Percentiles rank a stretch among this genome's conserved stretches.
Evolutionary conservation across 2,113 vertebrate genomes (phyloP).

Genomic region (Pseudolaguvia tuberculata): DNA sequence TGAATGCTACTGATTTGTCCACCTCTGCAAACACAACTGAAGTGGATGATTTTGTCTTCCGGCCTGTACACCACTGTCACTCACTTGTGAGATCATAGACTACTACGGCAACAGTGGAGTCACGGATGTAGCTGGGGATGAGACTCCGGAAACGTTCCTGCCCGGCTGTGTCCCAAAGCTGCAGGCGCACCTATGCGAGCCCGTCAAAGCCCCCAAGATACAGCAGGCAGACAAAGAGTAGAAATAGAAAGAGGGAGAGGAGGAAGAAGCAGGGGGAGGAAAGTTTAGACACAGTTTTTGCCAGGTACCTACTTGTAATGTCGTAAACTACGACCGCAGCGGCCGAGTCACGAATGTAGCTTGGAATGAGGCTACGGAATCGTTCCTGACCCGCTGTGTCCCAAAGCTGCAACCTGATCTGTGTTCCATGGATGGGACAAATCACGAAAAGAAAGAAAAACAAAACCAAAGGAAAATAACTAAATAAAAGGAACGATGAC

Average conservation of each 20-base stretch:
- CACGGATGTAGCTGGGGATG: constrained; percentile 93
- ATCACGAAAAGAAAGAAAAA: constrained; percentile 62
- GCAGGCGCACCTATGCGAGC: constrained; percentile 85
- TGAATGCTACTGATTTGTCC: background rate
- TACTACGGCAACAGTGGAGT: constrained; percentile 90
- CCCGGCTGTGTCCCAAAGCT: constrained; percentile 90
- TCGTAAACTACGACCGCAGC: constrained; percentile 98
- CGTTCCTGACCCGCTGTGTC: constrained; percentile 98
- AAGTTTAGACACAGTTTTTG: constrained; percentile 37
- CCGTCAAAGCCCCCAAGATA: constrained; percentile 71
- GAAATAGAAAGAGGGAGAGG: constrained; percentile 35
- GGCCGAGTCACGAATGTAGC: constrained; percentile 98
- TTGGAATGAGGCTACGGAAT: constrained; percentile 98
- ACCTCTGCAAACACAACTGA: background rate
- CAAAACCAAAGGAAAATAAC: constrained; percentile 32
- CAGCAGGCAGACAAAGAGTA: constrained; percentile 57
- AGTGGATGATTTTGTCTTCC: constrained; percentile 12
- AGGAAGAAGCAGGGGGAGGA: constrained; percentile 53
- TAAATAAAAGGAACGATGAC: constrained; percentile 48
- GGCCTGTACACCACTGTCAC: constrained; percentile 67
- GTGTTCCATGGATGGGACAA: constrained; percentile 65
- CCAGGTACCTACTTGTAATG: constrained; percentile 95
- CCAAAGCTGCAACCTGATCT: constrained; percentile 99
- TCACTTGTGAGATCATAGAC: constrained; percentile 95
- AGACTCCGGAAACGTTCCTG: constrained; percentile 91